phyloP scores from a whole-genome alignment of 2,888 invertebrate species.

The Tiphia femorata region DNA sequence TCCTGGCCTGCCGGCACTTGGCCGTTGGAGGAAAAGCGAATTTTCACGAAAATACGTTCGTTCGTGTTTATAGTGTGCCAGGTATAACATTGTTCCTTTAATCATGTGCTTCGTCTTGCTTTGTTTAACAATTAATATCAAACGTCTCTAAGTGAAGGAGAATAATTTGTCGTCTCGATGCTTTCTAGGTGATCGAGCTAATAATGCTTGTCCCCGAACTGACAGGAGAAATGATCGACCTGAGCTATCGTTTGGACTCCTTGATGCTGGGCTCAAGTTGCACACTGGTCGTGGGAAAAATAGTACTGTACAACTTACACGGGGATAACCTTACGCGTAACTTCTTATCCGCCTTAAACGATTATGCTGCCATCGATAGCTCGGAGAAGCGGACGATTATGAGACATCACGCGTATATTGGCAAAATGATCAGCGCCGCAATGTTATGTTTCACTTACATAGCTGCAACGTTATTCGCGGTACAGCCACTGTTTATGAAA shows the following conservation, averaged over 20 bases:
- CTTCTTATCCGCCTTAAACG: slow-evolving; percentile 12
- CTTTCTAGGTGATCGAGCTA: background rate
- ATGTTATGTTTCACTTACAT: slow-evolving; percentile 7
- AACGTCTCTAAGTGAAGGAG: background rate
- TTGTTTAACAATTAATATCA: too few species aligned
- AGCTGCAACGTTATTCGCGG: background rate
- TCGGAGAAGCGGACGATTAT: slow-evolving; percentile 4
- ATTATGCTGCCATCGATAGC: slow-evolving; percentile 10
- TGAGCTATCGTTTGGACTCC: background rate
- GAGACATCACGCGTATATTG: slow-evolving; percentile 13
- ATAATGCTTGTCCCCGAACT: background rate
- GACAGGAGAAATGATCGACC: background rate
- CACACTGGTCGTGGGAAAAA: too few species aligned
- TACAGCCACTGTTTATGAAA: background rate
- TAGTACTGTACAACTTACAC: too few species aligned
- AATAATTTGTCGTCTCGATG: background rate
- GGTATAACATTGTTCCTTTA: slow-evolving; percentile 10
- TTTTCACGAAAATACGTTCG: slow-evolving; percentile 3
- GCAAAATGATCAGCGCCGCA: slow-evolving; percentile 6
- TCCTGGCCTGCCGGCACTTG: slow-evolving; percentile 15
- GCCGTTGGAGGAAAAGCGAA: slow-evolving; percentile 14
- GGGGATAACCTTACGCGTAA: slow-evolving; percentile 10
- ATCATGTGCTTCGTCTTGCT: background rate
- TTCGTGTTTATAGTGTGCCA: background rate
- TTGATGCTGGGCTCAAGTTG: background rate